Conservation (phyloP, 1,140 invertebrate genomes). For the Drosophila mauritiana region DNA sequence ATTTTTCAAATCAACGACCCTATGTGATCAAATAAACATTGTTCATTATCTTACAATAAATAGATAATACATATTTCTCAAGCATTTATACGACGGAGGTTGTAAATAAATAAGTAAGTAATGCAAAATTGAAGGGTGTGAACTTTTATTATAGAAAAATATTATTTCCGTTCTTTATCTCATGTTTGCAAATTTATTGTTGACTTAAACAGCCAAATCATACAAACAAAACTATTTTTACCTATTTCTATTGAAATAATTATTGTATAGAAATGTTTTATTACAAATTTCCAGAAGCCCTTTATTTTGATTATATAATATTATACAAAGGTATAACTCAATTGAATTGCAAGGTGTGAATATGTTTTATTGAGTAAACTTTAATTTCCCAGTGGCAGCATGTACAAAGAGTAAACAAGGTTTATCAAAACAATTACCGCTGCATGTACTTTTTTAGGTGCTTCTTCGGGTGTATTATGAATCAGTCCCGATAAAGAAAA, state of each 20-base stretch:
- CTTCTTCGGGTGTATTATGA: constrained; percentile 19
- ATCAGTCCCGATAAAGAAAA: constrained; percentile 29
- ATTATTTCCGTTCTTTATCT: no score
- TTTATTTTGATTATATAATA: background rate
- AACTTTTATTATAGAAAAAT: background rate
- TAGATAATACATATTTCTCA: background rate
- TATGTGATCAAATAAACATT: background rate
- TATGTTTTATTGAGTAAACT: background rate
- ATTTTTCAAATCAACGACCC: constrained; percentile 1
- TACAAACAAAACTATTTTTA: no score
- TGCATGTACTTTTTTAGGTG: background rate
- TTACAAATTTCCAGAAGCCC: background rate
- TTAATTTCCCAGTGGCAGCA: constrained; percentile 5
- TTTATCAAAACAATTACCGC: constrained; percentile 25
- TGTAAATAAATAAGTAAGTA: no score
- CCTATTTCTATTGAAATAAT: background rate
- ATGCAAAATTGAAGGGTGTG: background rate
- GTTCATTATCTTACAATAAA: background rate
- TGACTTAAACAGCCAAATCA: background rate
- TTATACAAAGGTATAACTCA: background rate
- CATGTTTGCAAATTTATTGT: no score
- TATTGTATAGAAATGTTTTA: background rate
- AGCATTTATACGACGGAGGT: no score
- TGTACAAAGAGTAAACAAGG: constrained; percentile 9
- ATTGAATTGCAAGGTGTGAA: constrained; percentile 11